These are phyloP conservation scores for Drosophila acutilabella DNA, from an alignment of 2,888 invertebrate genomes.

Conservation along the genomic window DNA sequence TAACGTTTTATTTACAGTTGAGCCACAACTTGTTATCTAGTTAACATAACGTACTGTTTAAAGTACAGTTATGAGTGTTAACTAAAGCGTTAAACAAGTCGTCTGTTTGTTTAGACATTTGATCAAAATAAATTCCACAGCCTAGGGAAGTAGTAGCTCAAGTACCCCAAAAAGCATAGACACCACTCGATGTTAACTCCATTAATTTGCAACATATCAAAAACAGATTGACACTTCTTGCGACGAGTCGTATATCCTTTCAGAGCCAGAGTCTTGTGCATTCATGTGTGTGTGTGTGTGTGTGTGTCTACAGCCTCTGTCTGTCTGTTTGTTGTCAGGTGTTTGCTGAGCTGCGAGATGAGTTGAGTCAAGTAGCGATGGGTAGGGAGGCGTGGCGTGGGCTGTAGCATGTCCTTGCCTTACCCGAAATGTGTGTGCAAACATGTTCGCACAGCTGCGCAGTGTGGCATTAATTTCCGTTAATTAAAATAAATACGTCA, in stretches of 20 bases:
- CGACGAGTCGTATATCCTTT: slow-evolving; percentile 49
- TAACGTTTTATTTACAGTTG: slow-evolving; percentile 33
- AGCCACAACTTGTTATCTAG: neutral
- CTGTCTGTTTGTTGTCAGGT: slow-evolving; percentile 16
- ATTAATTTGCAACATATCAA: slow-evolving; percentile 70
- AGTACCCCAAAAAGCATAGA: slow-evolving; percentile 4
- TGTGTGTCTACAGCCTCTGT: slow-evolving; percentile 49
- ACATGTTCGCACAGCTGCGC: slow-evolving; percentile 72
- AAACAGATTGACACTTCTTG: slow-evolving; percentile 66
- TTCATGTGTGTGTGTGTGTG: slow-evolving; percentile 60
- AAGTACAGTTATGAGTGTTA: slow-evolving; percentile 4
- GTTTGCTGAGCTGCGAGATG: slow-evolving; percentile 31
- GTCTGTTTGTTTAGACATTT: slow-evolving; percentile 12
- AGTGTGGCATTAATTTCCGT: slow-evolving; percentile 80
- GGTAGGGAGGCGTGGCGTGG: neutral
- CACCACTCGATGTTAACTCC: slow-evolving; percentile 58
- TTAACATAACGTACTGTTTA: neutral
- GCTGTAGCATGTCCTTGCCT: slow-evolving; percentile 1
- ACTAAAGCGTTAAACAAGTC: slow-evolving; percentile 26
- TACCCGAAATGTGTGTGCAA: slow-evolving; percentile 64
- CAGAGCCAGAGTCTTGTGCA: slow-evolving; percentile 56
- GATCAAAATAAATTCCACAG: slow-evolving; percentile 14
- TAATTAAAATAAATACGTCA: slow-evolving; percentile 81
- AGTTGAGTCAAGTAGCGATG: neutral
- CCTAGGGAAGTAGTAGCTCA: neutral